Evolutionary conservation across 2,113 vertebrate species (phyloP), one percentile per base, ranked within the genome.

Genomic region (Rafetus swinhoei): DNA sequence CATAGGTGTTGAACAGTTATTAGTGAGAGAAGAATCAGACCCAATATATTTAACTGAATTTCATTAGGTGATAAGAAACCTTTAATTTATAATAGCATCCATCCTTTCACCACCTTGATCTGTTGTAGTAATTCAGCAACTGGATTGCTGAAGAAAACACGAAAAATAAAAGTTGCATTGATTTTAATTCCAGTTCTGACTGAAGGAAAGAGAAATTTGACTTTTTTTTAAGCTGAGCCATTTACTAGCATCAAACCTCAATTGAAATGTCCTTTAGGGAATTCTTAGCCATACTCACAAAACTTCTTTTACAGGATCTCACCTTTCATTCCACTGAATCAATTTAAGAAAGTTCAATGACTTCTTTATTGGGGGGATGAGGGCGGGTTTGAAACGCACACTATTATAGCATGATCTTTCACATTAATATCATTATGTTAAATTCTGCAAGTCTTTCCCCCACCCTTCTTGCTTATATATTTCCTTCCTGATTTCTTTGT

Each of bases 301-400:
- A 52, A 24, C 35, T 90, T 27, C 27, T 87, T 83, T 57, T 87
- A 7, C 4, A 91, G 15, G 82, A 88, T 69, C 7, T 79, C 54
- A n/a, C 84, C 35, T 72, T 88, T 79, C 72, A 59, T 82, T 93
- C 18, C 86, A 62, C n/a, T 85, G 93, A 93, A 86, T 69, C 16
- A 85, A 29, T 21, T 87, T 24, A 57, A 81, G 45, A 57, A 24
- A 79, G 52, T 29, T 80, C 82, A 82, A 5, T 62, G 45, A 1
- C 1, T 87, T 87, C 10, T 54, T 54, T 54, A 12, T 54, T 54
- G 53, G 45, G 45, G 45, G 45, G 6, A 45, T 45, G 45, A 45
- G 45, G 45, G 6, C 45, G 4, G 45, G 45, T 79, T 88, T 90
- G 39, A 81, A 90, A 62, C 79, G 9, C 9, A 86, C 9, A 11